Evolutionary conservation across 2,113 vertebrate genomes (phyloP), one percentile per base, ranked within the genome.

Genomic region (Edolisoma coerulescens): DNA sequence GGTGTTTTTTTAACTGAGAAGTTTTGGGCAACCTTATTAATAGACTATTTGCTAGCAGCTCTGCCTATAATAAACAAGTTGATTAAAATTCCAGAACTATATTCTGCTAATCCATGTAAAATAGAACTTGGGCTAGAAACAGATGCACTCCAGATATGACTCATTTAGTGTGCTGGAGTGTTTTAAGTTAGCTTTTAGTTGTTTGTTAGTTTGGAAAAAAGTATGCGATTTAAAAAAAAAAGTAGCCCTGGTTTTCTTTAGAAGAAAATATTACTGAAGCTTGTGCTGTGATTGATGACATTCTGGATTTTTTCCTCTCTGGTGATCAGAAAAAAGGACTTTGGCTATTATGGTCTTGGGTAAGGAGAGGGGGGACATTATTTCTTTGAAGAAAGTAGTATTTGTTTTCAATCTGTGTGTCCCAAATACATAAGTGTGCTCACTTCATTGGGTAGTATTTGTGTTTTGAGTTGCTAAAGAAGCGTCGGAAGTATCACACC

Each of bases 131-230:
- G 73, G 41, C 61, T 95, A 90, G 88, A 80, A 89, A 96, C 93
- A 97, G 94, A 95, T 95, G 96, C 89, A 94, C 79, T 89, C 80
- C 89, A 91, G 65, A 94, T 95, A 95, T 95, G 95, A 95, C 90
- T 96, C 93, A 96, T 83, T 80, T 91, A 64, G 54, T 76, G 71
- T 84, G 47, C 77, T 76, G 59, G 61, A 84, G 87, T 95, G 93
- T 93, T 96, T 96, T 93, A 95, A 91, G 94, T 96, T 95, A 96
- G 71, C 71, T 92, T 92, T 85, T 45, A 89, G 90, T 95, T 95
- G 89, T 95, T 96, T 95, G 71, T 93, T 61, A 86, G 65, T 89
- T 94, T 93, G 87, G 79, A 80, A 86, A 74, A 71, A 90, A 84
- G 28, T 44, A 56, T 52, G 61, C 26, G 23, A 70, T 94, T 74